These are phyloP conservation scores for Enteromius treurensis DNA, from an alignment of 2,797 vertebrate species.

Conservation along the genomic window DNA sequence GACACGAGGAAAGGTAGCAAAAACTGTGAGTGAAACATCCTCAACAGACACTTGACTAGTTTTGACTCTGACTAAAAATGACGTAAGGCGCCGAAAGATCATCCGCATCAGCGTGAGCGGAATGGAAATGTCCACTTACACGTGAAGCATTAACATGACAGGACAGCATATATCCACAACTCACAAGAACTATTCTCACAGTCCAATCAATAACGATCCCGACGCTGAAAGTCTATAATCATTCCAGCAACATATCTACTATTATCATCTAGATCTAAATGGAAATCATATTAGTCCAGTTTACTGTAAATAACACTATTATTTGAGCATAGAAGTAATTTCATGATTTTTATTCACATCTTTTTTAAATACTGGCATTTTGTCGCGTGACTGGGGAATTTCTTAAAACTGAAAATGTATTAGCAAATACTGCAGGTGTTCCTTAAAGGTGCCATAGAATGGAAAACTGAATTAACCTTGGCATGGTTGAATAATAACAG, in stretches of 20 bases:
- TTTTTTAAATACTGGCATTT: background rate
- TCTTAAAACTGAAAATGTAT: background rate
- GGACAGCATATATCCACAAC: background rate
- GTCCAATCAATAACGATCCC: background rate
- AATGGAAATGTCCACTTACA: slow-evolving; percentile 8
- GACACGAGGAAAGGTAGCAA: background rate
- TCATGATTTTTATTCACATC: no score
- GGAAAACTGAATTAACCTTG: no score
- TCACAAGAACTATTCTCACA: background rate
- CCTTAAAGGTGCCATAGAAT: no score
- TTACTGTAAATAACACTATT: background rate
- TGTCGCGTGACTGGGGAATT: background rate
- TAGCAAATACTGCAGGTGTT: no score
- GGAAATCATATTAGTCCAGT: background rate
- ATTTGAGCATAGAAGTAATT: background rate
- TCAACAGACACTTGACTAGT: slow-evolving; percentile 5
- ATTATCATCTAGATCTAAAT: background rate
- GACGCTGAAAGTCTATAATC: background rate
- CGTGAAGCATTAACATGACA: background rate
- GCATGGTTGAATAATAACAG: no score
- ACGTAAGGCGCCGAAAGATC: background rate
- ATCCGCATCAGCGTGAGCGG: background rate
- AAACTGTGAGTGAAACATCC: slow-evolving; percentile 4
- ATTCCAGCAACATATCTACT: background rate
- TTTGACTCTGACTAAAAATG: background rate